These are phyloP conservation scores for Podabrus alpinus DNA, from an alignment of 2,888 invertebrate species.

Conservation along the genomic window DNA sequence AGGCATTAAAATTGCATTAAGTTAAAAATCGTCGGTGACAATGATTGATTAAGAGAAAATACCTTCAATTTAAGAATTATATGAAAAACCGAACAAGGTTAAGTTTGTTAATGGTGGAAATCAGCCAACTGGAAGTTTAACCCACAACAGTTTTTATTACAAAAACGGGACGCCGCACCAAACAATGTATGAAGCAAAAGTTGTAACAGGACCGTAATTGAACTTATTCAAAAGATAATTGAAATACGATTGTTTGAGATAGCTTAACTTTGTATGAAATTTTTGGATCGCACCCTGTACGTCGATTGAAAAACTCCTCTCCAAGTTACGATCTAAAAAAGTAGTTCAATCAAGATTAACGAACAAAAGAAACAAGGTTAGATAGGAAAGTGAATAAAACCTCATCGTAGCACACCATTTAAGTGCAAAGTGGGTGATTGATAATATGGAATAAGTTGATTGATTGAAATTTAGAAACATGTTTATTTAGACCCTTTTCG, in stretches of 20 bases:
- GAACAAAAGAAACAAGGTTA: conserved; percentile 39
- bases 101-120: no score
- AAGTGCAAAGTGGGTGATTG: conserved; percentile 41
- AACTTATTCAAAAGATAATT: no score
- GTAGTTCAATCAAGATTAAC: conserved; percentile 43
- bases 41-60: no score
- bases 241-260: background rate
- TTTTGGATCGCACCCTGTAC: conserved; percentile 8
- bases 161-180: no score
- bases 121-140: no score
- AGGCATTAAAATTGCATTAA: no score
- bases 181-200: no score
- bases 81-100: no score
- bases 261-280: background rate
- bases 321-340: conserved; percentile 34
- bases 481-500: conserved; percentile 9
- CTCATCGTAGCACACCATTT: conserved; percentile 35
- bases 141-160: no score
- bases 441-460: conserved; percentile 40
- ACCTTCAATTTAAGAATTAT: no score
- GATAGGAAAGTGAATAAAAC: conserved; percentile 39
- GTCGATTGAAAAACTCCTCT: conserved; percentile 19
- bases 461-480: conserved; percentile 35
- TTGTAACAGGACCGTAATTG: no score
- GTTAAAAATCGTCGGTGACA: no score